Evolutionary conservation across 2,888 invertebrate genomes (phyloP), one percentile per base, ranked within the genome.

Genomic region (Baronia brevicornis): DNA sequence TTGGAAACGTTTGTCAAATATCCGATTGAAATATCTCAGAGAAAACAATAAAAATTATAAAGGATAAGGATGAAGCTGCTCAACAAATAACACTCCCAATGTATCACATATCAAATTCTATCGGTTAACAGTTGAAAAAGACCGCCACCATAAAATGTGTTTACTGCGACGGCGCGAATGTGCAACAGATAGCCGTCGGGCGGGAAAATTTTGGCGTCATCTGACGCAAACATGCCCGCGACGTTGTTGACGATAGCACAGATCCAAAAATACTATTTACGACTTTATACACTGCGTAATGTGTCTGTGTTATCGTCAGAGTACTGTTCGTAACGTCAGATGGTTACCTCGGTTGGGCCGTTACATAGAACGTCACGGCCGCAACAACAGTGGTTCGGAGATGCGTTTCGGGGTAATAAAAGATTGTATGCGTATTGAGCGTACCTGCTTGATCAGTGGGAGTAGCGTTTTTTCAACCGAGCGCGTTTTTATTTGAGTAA

Each of bases 401-500:
- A 9, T 30, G 25, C 39, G 24, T 33, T 39, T 29, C 24, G 35
- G 25, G 44, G 41, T 38, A 42, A 37, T 41, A 33, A 34, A 39
- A 38, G 38, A 44, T 44, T 42, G 50, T 56, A 59, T 58, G 59
- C 52, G 56, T 52, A 44, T 44, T 39, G 48, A 50, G 59, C 75
- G 58, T 91, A 96, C 96, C 94, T 96, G 96, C 82, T 94, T 95
- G 67, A 96, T 93, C 77, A 96, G 90, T 58, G 96, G 96, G 70
- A 96, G 91, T 61, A 96, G 89, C 56, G 95, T 95, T 86, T 93
- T 93, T 87, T 96, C 96, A 84, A 96, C 93, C 82, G 95, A 95
- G 88, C 92, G 93, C 62, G 95, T 96, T 85, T 93, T 92, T 73
- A 96, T 95, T 87, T 94, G 94, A 77, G 94, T 73, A 62, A 85